phyloP scores from a whole-genome alignment of 2,888 invertebrate genomes.

The Idaea biselata region DNA sequence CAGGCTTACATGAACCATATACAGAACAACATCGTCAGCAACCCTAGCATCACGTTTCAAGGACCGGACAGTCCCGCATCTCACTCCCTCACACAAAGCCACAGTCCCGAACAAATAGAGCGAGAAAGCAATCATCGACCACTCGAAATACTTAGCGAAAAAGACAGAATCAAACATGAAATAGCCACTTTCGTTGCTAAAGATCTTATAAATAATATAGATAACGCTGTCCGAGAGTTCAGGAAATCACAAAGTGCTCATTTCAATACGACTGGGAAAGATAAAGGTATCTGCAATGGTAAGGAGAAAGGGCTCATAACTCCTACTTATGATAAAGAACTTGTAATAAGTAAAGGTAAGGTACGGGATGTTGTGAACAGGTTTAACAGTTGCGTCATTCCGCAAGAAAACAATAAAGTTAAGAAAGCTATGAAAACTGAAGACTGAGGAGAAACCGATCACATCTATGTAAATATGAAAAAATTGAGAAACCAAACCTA shows the following conservation, averaged over 20 bases:
- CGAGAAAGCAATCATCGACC: conserved; percentile 51
- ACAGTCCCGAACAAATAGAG: conserved; percentile 59
- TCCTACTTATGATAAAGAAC: conserved; percentile 68
- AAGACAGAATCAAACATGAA: conserved; percentile 71
- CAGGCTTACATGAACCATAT: conserved; percentile 39
- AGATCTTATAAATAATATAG: conserved; percentile 71
- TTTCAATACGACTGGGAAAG: conserved; percentile 36
- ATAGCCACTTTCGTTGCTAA: conserved; percentile 73
- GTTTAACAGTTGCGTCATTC: conserved; percentile 60
- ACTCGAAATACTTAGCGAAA: conserved; percentile 58
- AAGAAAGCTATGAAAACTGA: conserved; percentile 50
- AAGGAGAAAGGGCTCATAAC: conserved; percentile 59
- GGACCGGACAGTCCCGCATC: conserved; percentile 74
- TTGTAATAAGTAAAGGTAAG: conserved; percentile 72
- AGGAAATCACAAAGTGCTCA: conserved; percentile 66
- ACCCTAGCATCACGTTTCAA: conserved; percentile 74
- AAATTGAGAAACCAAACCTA: conserved; percentile 22
- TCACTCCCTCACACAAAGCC: conserved; percentile 63
- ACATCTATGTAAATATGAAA: conserved; percentile 22
- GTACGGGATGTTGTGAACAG: conserved; percentile 74
- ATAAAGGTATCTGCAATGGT: conserved; percentile 53
- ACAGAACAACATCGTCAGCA: conserved; percentile 44
- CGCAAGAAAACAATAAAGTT: conserved; percentile 30
- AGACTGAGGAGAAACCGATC: conserved; percentile 42
- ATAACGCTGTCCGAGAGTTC: conserved; percentile 66